Base-by-base conservation (phyloP, 2,113 vertebrate species). In the Callithrix jacchus region DNA sequence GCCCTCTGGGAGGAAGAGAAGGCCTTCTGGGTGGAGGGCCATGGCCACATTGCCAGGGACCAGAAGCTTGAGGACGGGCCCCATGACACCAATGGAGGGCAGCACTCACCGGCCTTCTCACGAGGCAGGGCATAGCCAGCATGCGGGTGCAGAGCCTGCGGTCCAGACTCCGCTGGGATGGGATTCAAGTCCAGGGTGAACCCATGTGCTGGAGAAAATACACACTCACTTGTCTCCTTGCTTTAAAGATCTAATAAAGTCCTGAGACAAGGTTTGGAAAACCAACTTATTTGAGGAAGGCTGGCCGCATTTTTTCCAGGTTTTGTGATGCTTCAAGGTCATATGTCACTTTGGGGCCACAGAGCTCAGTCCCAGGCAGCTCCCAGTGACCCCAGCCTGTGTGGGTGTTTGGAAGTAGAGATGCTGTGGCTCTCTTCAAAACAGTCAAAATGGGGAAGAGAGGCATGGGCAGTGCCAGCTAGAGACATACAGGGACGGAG, bases 1-100 rank as follows among this genome's bases (percentile, higher is more conserved):
- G 77, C 42, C 11, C 95, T 98, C 10, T 96, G 96, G 96, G 93
- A 93, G 14, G 97, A 97, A 58, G 94, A 98, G 94, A 97, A 89
- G 5, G 88, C 17, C 0, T 30, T 95, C 90, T 97, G 93, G 74
- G 58, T 96, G 12, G 77, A 91, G n/a, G 49, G 12, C 3, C 96
- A 94, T 8, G 37, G 71, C 90, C 49, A 68, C 0, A 14, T 73
- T 45, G 92, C 70, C 32, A 37, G 70, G 14, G 83, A 86, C 21
- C 94, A 45, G 47, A 30, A 81, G 20, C 73, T 25, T 0, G 89
- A 54, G 37, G 45, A 88, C 0, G 40, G 89, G 20, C 58, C 13
- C 35, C 17, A 25, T 35, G 3, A 86, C 2, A 2, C 8, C 56
- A 30, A n/a, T 3, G 81, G 49, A 20, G 83, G 71, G 8, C 45